Base-by-base conservation (phyloP, 2,797 vertebrate species). In the Sparidentex hasta region DNA sequence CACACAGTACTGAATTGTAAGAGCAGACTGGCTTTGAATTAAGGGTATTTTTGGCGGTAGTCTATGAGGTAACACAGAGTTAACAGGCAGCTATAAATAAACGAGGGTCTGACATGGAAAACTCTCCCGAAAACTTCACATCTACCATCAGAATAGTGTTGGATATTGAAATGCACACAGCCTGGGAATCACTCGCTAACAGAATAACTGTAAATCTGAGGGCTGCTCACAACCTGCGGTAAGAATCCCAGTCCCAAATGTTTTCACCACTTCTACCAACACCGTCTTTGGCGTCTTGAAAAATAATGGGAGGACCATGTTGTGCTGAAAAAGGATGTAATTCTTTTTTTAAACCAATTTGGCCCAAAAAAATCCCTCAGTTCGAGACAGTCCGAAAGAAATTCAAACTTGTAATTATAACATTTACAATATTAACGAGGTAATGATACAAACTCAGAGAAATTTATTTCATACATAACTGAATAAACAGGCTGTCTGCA, bases 221-320 rank as follows among this genome's bases (percentile, higher is more conserved):
- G 50, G 23, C 27, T 74, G 66, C 16, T 79, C 23, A 69, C 44
- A 7, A 33, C 33, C 33, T 33, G 2, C 33, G 7, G 33, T 1
- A 59, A 16, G 29, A 61, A 14, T 38, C 13, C 12, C 8, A 21
- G 65, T 56, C 54, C 21, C 21, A 54, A 43, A 16, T 58, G 18
- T 11, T 51, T 33, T 56, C 11, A 77, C 21, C 20, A 50, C 7
- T 65, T 80, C 38, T 72, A 46, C 56, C 5, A 70, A 47, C 29
- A 65, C 14, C 7, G n/a, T 76, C 48, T 87, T 92, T 85, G 88
- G 89, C 83, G 88, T 76, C 56, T 57, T 71, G n/a, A n/a, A n/a
- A 38, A 38, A 81, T n/a, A 80, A 69, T 44, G 14, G 41, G 27
- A 81, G 50, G 43, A 77, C 59, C 43, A 21, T 44, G 29, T 23